Conservation (phyloP, 2,888 invertebrate genomes). For the Epinotia brunnichana region DNA sequence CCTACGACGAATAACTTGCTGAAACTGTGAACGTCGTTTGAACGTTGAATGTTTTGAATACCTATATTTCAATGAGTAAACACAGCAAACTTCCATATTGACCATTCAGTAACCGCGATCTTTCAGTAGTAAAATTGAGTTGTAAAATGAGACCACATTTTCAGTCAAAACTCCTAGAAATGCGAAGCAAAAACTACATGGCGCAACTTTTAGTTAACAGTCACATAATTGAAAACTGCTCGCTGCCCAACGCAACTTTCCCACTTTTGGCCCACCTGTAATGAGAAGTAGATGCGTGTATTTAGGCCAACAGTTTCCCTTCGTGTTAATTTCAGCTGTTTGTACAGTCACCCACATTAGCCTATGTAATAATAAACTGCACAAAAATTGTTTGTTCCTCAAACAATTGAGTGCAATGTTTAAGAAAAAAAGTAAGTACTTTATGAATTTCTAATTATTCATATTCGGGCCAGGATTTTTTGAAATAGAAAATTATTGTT, state of each 20-base stretch:
- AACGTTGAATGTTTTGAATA: neutral
- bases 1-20: no score
- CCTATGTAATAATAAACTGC: no score
- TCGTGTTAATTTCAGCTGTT: neutral
- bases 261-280: slow-evolving; percentile 4
- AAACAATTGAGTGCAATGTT: no score
- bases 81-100: neutral
- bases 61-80: neutral
- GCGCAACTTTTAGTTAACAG: neutral
- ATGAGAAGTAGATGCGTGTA: neutral
- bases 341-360: neutral
- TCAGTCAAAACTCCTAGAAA: neutral
- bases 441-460: no score
- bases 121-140: neutral
- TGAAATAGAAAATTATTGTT: no score
- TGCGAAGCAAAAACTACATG: neutral
- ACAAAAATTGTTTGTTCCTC: no score
- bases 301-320: neutral
- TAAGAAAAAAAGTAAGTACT: no score
- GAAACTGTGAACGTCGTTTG: no score
- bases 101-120: neutral
- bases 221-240: slow-evolving; percentile 2
- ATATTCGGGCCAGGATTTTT: no score
- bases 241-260: neutral
- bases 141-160: slow-evolving; percentile 1